These are phyloP conservation scores for Hyles euphorbiae DNA, from an alignment of 1,140 invertebrate species.

Conservation along the genomic window DNA sequence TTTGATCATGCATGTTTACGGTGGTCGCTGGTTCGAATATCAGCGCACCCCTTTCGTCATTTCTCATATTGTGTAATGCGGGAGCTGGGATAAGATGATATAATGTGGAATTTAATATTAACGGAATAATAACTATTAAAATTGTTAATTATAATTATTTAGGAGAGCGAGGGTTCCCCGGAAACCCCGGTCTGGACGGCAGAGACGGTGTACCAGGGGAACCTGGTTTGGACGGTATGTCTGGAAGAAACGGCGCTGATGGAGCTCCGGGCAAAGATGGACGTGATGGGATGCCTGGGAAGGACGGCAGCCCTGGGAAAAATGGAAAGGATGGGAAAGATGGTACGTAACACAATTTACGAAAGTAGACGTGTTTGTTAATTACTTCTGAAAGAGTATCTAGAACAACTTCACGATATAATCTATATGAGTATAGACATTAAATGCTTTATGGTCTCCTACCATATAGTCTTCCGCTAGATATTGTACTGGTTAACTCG, in stretches of 20 bases:
- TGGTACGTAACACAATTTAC: slow-evolving; percentile 73
- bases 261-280: slow-evolving; percentile 84
- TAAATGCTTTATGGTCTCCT: too few species aligned
- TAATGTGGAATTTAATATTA: too few species aligned
- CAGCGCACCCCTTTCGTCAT: too few species aligned
- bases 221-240: slow-evolving; percentile 89
- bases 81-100: too few species aligned
- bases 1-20: too few species aligned
- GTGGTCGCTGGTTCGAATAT: too few species aligned
- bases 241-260: slow-evolving; percentile 86
- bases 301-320: slow-evolving; percentile 79
- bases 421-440: not conserved
- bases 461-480: too few species aligned
- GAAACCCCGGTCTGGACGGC: slow-evolving; percentile 86
- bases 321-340: slow-evolving; percentile 75
- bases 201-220: slow-evolving; percentile 90
- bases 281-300: slow-evolving; percentile 80
- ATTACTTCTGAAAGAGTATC: too few species aligned
- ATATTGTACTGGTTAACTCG: too few species aligned
- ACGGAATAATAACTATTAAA: too few species aligned
- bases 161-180: slow-evolving; percentile 79
- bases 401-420: too few species aligned
- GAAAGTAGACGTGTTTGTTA: not conserved
- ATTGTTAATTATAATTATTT: slow-evolving; percentile 7
- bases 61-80: too few species aligned